Conservation (phyloP, 2,113 vertebrate genomes). For the Neoarius graeffei region DNA sequence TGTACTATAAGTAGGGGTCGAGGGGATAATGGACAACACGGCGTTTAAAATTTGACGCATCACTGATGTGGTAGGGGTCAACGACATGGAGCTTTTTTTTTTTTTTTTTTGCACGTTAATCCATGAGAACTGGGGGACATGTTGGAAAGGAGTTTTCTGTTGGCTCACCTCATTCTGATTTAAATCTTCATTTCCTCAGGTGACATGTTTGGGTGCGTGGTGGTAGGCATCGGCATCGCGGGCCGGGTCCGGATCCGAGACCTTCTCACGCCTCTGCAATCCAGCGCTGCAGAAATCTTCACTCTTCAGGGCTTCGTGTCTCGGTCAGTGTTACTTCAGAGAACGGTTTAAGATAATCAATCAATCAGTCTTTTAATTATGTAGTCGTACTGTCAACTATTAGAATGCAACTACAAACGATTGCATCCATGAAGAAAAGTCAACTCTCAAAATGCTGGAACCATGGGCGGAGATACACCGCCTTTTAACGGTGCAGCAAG, state of each 20-base stretch:
- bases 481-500: too few relatives aligned
- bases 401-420: too few relatives aligned
- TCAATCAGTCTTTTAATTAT: neutral
- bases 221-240: constrained; percentile 86
- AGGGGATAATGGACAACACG: too few relatives aligned
- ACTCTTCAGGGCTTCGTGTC: constrained; percentile 84
- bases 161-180: neutral
- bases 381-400: neutral
- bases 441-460: neutral
- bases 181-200: constrained; percentile 12
- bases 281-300: constrained; percentile 78
- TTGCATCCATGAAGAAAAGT: neutral
- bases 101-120: too few relatives aligned
- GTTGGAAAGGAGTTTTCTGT: neutral
- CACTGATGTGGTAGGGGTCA: too few relatives aligned
- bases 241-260: constrained; percentile 85
- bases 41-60: too few relatives aligned
- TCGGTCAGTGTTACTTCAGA: constrained; percentile 73
- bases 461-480: too few relatives aligned
- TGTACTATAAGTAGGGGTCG: too few relatives aligned
- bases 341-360: too few relatives aligned
- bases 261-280: constrained; percentile 73
- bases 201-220: constrained; percentile 86
- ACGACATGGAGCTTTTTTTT: too few relatives aligned
- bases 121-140: too few relatives aligned